Evolutionary conservation across 1,140 invertebrate genomes (phyloP).

Genomic region (Drosophila tristis): DNA sequence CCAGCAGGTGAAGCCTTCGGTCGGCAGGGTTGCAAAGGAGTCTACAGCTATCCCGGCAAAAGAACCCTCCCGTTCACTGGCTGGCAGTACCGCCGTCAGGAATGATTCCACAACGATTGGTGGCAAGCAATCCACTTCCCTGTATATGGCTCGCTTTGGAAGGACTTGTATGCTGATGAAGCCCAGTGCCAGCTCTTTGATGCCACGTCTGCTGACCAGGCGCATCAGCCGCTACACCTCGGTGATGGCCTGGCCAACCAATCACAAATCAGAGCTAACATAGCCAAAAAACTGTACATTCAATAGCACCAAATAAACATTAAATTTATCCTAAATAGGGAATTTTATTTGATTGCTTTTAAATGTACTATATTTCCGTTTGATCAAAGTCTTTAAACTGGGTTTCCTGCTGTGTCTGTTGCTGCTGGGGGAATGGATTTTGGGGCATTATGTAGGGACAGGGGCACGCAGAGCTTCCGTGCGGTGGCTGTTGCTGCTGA

Average conservation of each 20-base stretch:
- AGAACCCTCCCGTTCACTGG: neutral
- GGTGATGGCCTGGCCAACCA: conserved; percentile 38
- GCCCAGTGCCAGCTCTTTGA: conserved; percentile 21
- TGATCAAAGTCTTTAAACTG: too few species aligned
- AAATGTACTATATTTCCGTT: too few species aligned
- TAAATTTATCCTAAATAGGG: too few species aligned
- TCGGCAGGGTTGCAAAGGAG: neutral
- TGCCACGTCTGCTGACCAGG: conserved; percentile 39
- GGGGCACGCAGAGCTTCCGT: too few species aligned
- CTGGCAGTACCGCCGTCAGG: neutral
- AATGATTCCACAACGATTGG: neutral
- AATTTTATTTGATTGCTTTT: too few species aligned
- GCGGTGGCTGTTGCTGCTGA: too few species aligned
- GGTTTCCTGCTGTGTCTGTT: too few species aligned
- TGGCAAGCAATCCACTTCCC: neutral
- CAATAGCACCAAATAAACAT: too few species aligned
- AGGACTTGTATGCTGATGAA: conserved; percentile 54
- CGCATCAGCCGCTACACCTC: conserved; percentile 51
- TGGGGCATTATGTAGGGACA: too few species aligned
- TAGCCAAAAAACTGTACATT: too few species aligned
- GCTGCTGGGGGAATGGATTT: too few species aligned
- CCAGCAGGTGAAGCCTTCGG: neutral
- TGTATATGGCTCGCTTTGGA: conserved; percentile 55
- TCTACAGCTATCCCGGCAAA: neutral
- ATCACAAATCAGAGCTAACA: too few species aligned